Conservation (phyloP, 64 coral and sea anemone genomes). For the Montipora foliosa region DNA sequence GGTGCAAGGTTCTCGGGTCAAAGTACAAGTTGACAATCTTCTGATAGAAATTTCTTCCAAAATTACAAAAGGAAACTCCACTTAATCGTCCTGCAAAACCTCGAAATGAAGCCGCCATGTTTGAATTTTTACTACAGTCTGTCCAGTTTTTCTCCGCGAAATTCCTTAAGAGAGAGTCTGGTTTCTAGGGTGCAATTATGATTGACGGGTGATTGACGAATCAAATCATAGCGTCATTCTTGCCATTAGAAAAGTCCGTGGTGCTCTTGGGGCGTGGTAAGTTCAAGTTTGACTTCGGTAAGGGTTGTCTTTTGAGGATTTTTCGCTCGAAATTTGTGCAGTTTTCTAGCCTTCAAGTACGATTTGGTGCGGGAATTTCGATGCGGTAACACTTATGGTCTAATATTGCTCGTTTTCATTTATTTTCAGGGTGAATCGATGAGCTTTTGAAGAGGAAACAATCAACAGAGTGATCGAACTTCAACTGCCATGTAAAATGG, state of each 20-base stretch:
- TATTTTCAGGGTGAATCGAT: slow-evolving; percentile 88
- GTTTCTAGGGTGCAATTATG: background rate
- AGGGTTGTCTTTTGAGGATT: slow-evolving; percentile 86
- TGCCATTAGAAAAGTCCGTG: slow-evolving; percentile 45
- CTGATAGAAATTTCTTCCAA: background rate
- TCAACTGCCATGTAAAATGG: slow-evolving; percentile 80
- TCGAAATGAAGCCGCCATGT: slow-evolving; percentile 67
- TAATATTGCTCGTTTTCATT: slow-evolving; percentile 84
- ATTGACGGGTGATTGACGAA: slow-evolving; percentile 87
- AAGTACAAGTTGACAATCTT: background rate
- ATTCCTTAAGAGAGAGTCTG: too few species aligned
- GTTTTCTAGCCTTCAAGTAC: slow-evolving; percentile 46
- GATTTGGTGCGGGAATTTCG: slow-evolving; percentile 74
- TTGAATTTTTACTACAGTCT: slow-evolving; percentile 11
- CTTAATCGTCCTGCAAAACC: background rate
- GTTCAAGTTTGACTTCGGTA: slow-evolving; percentile 69
- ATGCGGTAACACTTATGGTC: slow-evolving; percentile 84
- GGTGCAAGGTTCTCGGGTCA: background rate
- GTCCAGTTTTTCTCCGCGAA: slow-evolving; percentile 31
- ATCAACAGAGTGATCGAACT: slow-evolving; percentile 68
- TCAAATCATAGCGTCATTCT: slow-evolving; percentile 32
- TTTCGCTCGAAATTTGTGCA: slow-evolving; percentile 27
- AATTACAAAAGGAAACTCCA: background rate
- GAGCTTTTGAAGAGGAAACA: slow-evolving; percentile 66
- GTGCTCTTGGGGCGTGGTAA: slow-evolving; percentile 63